Base-by-base conservation (phyloP, 92 coral and sea anemone species). In the Umimayanthus chanpuru region DNA sequence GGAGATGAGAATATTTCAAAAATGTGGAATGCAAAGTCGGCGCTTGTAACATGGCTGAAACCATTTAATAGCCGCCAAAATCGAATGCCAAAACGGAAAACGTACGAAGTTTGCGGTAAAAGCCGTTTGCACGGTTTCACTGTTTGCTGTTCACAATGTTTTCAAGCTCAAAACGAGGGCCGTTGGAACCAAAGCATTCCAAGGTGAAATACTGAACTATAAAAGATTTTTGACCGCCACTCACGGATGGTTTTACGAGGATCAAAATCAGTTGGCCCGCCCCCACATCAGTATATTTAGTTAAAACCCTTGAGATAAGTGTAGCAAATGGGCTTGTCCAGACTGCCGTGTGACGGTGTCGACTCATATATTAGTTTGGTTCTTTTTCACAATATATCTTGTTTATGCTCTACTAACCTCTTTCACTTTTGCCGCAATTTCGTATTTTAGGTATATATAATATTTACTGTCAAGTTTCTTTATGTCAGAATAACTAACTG, bases 301-400 rank as follows among this genome's bases (percentile, higher is more conserved):
- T 18, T 43, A 75, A 75, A 36, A 40, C 79, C 44, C 79, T 75
- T 14, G 39, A 75, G 49, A 75, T 75, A 20, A 43, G 79, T 75
- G 79, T 39, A 75, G 50, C 29, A 75, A 75, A 75, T 75, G 79
- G 77, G 44, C 39, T 75, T 75, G 79, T 75, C 15, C 12, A 16
- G 44, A 32, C 47, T 36, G 9, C 79, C 47, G 79, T 14, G 16
- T 18, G 18, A 36, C 32, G 77, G 36, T 73, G 25, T 75, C 28
- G 30, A 43, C 23, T 39, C 79, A 75, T 21, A 41, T 14, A 61
- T 61, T 61, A 25, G 11, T 56, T 21, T 15, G 26, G 6, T 53
- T 53, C 68, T 61, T 61, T 32, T 23, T 18, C 26, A 61, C 26
- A 61, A 21, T 16, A 61, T 18, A 61, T 61, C 3, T 61, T 25